Evolutionary conservation across 2,888 invertebrate genomes (phyloP).

Genomic region (Trissolcus brochymenae): DNA sequence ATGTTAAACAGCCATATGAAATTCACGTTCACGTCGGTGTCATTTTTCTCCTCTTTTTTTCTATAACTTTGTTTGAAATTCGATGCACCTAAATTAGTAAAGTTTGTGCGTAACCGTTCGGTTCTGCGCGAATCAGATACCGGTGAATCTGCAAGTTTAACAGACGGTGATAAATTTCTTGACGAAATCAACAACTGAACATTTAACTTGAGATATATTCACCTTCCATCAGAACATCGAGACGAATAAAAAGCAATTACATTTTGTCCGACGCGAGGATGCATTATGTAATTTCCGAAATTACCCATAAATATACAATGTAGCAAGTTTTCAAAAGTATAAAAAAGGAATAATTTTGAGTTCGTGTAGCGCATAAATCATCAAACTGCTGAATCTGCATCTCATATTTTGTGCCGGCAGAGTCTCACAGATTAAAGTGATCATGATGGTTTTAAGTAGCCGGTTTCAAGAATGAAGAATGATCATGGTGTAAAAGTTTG

Average conservation of each 20-base stretch:
- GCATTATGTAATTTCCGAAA: too few species aligned
- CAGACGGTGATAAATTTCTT: too few species aligned
- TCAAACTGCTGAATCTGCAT: slow-evolving; percentile 6
- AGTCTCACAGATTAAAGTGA: slow-evolving; percentile 23
- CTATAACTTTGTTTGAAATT: slow-evolving; percentile 29
- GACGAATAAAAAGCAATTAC: too few species aligned
- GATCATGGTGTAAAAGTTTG: neutral
- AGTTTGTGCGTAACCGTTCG: slow-evolving; percentile 27
- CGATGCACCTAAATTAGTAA: slow-evolving; percentile 39
- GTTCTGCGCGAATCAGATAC: slow-evolving; percentile 1
- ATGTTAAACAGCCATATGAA: slow-evolving; percentile 58
- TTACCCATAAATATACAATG: too few species aligned
- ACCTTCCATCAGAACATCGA: too few species aligned
- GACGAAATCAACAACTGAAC: too few species aligned
- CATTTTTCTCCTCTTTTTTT: slow-evolving; percentile 33
- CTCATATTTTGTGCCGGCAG: neutral
- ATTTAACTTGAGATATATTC: too few species aligned
- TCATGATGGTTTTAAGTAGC: slow-evolving; percentile 22
- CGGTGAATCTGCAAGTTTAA: slow-evolving; percentile 16
- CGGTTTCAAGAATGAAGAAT: neutral
- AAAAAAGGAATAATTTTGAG: too few species aligned
- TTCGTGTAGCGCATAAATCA: slow-evolving; percentile 9
- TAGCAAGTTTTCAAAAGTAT: too few species aligned
- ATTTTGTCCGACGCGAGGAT: too few species aligned
- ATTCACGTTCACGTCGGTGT: slow-evolving; percentile 56